Evolutionary conservation across 2,113 vertebrate genomes (phyloP).

Genomic region (Gadus chalcogrammus): DNA sequence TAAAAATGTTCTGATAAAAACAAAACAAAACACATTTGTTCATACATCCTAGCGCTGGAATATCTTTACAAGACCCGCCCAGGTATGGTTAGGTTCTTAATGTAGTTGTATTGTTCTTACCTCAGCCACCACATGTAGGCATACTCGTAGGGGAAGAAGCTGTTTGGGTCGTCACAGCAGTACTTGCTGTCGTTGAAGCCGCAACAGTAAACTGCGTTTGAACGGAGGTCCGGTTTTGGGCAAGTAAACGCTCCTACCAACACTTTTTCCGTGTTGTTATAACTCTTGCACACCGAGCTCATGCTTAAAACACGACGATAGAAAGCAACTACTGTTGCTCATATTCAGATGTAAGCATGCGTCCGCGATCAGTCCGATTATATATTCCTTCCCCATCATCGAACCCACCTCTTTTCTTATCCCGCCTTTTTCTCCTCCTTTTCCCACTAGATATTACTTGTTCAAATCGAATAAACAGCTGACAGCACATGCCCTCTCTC

Average conservation of each 20-base stretch:
- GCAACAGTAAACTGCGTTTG: constrained; percentile 78
- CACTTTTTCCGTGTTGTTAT: constrained; percentile 77
- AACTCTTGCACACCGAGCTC: constrained; percentile 81
- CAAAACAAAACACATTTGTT: too few relatives aligned
- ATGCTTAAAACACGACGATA: constrained; percentile 51
- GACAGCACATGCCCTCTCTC: too few relatives aligned
- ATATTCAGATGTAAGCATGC: too few relatives aligned
- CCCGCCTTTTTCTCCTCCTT: not conserved
- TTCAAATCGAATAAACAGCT: too few relatives aligned
- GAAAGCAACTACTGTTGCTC: too few relatives aligned
- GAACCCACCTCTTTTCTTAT: not conserved
- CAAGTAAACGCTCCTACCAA: constrained; percentile 80
- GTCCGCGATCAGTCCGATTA: too few relatives aligned
- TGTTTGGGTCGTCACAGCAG: constrained; percentile 88
- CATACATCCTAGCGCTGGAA: not conserved
- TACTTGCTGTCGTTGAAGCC: constrained; percentile 89
- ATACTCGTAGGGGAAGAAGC: constrained; percentile 88
- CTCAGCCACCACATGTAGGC: constrained; percentile 92
- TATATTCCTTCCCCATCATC: not conserved
- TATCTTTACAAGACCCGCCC: not conserved
- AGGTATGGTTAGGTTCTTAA: not conserved
- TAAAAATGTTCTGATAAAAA: too few relatives aligned
- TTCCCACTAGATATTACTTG: constrained; percentile 10
- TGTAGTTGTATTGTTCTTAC: constrained; percentile 57
- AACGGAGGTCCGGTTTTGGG: constrained; percentile 73